phyloP scores from a whole-genome alignment of 1,140 invertebrate species.

The Procambarus virginalis region DNA sequence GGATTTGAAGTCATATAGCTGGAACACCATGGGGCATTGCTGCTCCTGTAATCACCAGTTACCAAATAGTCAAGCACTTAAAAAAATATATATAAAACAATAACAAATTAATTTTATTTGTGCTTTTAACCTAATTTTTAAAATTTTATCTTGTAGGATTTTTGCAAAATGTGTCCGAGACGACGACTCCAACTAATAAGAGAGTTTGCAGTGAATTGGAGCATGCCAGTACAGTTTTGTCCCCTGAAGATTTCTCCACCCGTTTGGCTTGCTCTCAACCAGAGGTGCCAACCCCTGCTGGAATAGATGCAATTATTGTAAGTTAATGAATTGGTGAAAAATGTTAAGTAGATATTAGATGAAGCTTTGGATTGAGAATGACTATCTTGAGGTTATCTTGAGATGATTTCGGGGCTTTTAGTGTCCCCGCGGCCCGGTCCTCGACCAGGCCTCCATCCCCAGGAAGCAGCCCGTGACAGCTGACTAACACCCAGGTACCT shows the following conservation, averaged over 20 bases:
- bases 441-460: too few relatives aligned
- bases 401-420: too few relatives aligned
- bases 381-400: too few relatives aligned
- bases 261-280: slow-evolving; percentile 74
- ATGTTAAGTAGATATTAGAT: too few relatives aligned
- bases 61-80: background rate
- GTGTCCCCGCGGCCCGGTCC: too few relatives aligned
- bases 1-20: slow-evolving; percentile 85
- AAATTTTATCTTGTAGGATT: slow-evolving; percentile 5
- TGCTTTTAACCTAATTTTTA: background rate
- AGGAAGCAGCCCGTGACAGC: too few relatives aligned
- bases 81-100: background rate
- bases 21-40: slow-evolving; percentile 89
- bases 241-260: slow-evolving; percentile 67
- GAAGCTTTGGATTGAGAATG: too few relatives aligned
- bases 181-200: slow-evolving; percentile 68
- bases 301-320: slow-evolving; percentile 46
- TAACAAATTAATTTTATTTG: background rate
- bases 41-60: background rate
- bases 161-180: slow-evolving; percentile 27
- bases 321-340: slow-evolving; percentile 1
- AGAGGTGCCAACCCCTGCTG: slow-evolving; percentile 69
- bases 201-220: slow-evolving; percentile 73
- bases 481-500: too few relatives aligned
- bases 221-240: slow-evolving; percentile 68